phyloP scores from a whole-genome alignment of 2,797 vertebrate species.

The Rhynchotus rufescens region DNA sequence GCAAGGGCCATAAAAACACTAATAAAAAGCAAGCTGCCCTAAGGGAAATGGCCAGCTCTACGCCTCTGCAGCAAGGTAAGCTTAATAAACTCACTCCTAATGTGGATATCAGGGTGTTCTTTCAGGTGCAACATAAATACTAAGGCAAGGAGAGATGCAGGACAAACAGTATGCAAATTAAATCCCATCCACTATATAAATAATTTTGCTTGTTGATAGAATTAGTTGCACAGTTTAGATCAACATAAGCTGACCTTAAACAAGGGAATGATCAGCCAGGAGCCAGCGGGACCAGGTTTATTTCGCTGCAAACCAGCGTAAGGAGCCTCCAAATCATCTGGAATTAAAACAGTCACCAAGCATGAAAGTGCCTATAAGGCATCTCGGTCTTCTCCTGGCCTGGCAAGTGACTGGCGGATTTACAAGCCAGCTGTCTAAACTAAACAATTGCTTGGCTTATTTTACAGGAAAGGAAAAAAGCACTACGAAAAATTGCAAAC shows the following conservation, averaged over 20 bases:
- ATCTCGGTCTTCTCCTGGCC: neutral
- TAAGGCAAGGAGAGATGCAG: conserved; percentile 1
- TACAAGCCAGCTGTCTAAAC: conserved; percentile 38
- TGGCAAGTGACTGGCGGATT: conserved; percentile 20
- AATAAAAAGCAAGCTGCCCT: conserved; percentile 45
- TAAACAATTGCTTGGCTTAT: conserved; percentile 16
- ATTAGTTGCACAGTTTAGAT: neutral
- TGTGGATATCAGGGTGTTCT: conserved; percentile 13
- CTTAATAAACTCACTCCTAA: conserved; percentile 37
- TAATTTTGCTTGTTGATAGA: conserved; percentile 38
- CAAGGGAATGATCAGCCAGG: conserved; percentile 38
- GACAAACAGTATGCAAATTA: conserved; percentile 9
- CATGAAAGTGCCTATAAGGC: conserved; percentile 29
- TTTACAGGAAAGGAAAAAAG: conserved; percentile 1
- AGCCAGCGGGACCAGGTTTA: neutral
- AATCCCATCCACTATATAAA: conserved; percentile 32
- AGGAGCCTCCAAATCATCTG: conserved; percentile 18
- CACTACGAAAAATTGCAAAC: neutral
- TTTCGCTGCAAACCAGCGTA: neutral
- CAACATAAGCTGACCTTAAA: conserved; percentile 52
- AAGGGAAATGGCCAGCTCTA: conserved; percentile 31
- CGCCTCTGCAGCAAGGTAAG: conserved; percentile 26
- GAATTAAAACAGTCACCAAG: neutral
- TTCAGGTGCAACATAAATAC: conserved; percentile 44
- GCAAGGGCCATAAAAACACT: conserved; percentile 38